Evolutionary conservation across 1,140 invertebrate genomes (phyloP).

Genomic region (Aphaenogaster rudis): DNA sequence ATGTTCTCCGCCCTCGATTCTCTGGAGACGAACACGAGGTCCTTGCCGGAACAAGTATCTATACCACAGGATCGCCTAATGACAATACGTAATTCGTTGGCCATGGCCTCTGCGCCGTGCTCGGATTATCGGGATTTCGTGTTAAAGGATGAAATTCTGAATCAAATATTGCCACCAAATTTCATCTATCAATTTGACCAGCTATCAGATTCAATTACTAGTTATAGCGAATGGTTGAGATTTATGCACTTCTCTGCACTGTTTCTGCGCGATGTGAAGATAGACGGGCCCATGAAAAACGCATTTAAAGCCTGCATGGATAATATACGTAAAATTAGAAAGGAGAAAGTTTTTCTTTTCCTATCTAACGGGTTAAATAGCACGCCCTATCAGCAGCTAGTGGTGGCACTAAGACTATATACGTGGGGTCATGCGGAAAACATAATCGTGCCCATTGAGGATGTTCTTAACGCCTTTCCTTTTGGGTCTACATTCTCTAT

Average conservation of each 20-base stretch:
- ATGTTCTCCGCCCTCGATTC: constrained; percentile 36
- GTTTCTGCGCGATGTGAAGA: background rate
- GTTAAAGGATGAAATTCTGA: background rate
- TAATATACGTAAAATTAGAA: background rate
- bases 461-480: background rate
- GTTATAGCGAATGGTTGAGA: constrained; percentile 11
- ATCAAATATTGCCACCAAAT: constrained; percentile 29
- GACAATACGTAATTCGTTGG: background rate
- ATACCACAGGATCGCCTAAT: background rate
- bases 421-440: background rate
- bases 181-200: background rate
- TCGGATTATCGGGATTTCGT: background rate
- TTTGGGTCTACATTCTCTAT: background rate
- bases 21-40: constrained; percentile 1
- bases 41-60: background rate
- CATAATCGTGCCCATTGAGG: background rate
- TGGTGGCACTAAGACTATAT: constrained; percentile 2
- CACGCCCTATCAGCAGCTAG: background rate
- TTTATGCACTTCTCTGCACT: background rate
- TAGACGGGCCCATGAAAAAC: background rate
- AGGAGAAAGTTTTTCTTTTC: background rate
- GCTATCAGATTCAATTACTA: background rate
- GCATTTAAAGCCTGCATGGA: background rate
- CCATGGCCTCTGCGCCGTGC: background rate
- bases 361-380: background rate